Percentiles rank a stretch among this genome's conserved stretches.
Conservation (phyloP, 1,140 invertebrate genomes). For the Macrobrachium rosenbergii region DNA sequence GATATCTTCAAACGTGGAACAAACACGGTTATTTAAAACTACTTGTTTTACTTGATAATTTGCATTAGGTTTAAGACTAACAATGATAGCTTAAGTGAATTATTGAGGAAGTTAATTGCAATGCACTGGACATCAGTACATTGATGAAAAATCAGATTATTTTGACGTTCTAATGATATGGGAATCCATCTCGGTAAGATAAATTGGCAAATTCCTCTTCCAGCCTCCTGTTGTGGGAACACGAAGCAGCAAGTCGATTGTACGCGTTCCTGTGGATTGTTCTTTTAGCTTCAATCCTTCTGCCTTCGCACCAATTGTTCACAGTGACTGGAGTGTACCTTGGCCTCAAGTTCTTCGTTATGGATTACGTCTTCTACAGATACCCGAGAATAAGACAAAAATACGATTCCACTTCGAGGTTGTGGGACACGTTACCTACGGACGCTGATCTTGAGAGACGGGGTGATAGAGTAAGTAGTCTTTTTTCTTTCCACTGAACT, state of each 20-base stretch:
- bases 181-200: too few relatives aligned
- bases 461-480: slow-evolving; percentile 48
- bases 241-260: slow-evolving; percentile 69
- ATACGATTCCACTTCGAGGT: slow-evolving; percentile 69
- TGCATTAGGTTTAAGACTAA: too few relatives aligned
- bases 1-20: too few relatives aligned
- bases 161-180: too few relatives aligned
- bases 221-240: slow-evolving; percentile 71
- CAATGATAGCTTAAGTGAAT: too few relatives aligned
- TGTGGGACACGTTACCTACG: slow-evolving; percentile 71
- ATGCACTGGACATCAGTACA: too few relatives aligned
- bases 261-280: slow-evolving; percentile 67
- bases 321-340: slow-evolving; percentile 67
- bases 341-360: slow-evolving; percentile 71
- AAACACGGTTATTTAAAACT: too few relatives aligned
- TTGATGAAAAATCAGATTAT: too few relatives aligned
- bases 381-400: slow-evolving; percentile 71
- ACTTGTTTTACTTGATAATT: too few relatives aligned
- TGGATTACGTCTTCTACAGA: slow-evolving; percentile 70
- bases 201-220: neutral
- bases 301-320: slow-evolving; percentile 67
- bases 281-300: slow-evolving; percentile 68
- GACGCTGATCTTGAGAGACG: slow-evolving; percentile 70
- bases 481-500: too few relatives aligned
- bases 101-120: too few relatives aligned